Evolutionary conservation across 2,797 vertebrate genomes (phyloP).

Genomic region (Schizopygopsis malacanthus): DNA sequence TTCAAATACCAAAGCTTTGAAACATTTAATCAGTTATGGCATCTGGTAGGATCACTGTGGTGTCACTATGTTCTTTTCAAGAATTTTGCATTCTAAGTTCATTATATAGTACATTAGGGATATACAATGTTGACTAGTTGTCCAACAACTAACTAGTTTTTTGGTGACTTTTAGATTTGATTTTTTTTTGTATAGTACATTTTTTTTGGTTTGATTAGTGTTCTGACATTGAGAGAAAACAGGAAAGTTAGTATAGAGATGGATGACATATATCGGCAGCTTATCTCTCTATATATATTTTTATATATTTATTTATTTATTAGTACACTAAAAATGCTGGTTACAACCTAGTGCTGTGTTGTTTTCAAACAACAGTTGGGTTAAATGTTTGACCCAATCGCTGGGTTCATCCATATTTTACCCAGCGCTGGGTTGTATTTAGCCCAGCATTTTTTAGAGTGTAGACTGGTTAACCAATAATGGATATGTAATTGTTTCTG

Average conservation of each 20-base stretch:
- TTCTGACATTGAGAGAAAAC: neutral
- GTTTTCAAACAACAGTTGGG: too few relatives aligned
- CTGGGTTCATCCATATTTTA: too few relatives aligned
- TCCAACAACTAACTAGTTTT: neutral
- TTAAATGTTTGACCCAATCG: too few relatives aligned
- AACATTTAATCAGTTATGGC: slow-evolving; percentile 34
- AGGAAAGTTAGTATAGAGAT: neutral
- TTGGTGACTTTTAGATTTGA: neutral
- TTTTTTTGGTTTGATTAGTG: neutral
- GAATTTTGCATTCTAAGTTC: slow-evolving; percentile 13
- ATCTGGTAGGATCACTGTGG: slow-evolving; percentile 21
- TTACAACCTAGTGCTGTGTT: too few relatives aligned
- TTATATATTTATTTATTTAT: neutral
- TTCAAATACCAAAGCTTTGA: slow-evolving; percentile 40
- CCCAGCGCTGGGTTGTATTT: too few relatives aligned
- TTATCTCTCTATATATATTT: neutral
- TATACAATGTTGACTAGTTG: neutral
- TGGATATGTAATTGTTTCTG: neutral
- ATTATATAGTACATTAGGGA: neutral
- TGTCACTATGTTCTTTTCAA: slow-evolving; percentile 17
- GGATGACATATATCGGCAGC: neutral
- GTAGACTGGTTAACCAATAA: neutral
- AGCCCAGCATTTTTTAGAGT: too few relatives aligned
- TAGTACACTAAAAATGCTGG: too few relatives aligned
- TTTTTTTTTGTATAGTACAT: neutral